Conservation (phyloP, 1,140 invertebrate species). For the Aphaenogaster rudis region DNA sequence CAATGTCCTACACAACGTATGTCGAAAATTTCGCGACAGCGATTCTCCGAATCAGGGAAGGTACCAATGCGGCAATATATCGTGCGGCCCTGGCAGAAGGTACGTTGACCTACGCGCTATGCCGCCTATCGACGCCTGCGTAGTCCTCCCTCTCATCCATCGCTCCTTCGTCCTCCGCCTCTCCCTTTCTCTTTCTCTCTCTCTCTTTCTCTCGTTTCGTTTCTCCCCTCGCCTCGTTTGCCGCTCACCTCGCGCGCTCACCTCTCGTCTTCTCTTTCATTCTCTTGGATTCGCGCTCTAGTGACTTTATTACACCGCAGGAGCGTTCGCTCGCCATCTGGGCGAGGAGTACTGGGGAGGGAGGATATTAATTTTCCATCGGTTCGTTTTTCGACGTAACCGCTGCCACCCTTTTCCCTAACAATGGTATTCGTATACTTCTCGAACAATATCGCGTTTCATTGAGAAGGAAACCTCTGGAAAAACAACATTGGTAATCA, state of each 20-base stretch:
- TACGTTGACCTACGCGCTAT: conserved; percentile 75
- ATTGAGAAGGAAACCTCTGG: neutral
- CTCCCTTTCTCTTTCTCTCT: neutral
- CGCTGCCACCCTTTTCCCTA: neutral
- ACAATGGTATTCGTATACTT: neutral
- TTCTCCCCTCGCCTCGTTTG: neutral
- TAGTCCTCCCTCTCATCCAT: conserved; percentile 67
- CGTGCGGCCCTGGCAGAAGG: conserved; percentile 66
- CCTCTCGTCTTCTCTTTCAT: conserved; percentile 57
- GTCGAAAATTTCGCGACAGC: conserved; percentile 26
- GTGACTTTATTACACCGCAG: conserved; percentile 70
- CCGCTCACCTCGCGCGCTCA: conserved; percentile 24
- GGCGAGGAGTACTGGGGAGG: too few relatives aligned
- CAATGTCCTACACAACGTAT: too few relatives aligned
- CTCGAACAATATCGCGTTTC: neutral
- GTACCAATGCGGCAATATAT: conserved; percentile 31
- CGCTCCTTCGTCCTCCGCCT: conserved; percentile 22
- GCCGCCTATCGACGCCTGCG: conserved; percentile 69
- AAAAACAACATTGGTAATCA: too few relatives aligned
- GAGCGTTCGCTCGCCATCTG: conserved; percentile 50
- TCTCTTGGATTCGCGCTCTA: conserved; percentile 65
- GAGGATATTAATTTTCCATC: conserved; percentile 64
- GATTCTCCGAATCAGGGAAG: conserved; percentile 3
- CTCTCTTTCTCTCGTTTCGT: neutral
- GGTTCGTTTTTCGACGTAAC: conserved; percentile 29